phyloP scores from a whole-genome alignment of 2,113 vertebrate genomes.

The Crotalus helleri region DNA sequence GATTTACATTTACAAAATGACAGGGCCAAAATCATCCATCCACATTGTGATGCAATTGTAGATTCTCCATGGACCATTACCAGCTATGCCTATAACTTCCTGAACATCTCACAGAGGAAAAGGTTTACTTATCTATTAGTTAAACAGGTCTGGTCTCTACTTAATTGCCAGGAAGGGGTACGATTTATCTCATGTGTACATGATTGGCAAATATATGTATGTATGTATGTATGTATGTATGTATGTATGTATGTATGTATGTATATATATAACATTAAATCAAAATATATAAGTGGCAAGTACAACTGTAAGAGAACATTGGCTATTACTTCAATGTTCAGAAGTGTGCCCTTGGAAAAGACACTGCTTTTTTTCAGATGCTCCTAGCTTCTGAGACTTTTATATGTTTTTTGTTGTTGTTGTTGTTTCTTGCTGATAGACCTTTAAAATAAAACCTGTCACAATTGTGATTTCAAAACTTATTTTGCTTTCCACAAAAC shows the following conservation, averaged over 20 bases:
- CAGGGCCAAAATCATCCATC: background rate
- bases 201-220: background rate
- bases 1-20: background rate
- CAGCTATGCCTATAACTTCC: background rate
- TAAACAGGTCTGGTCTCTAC: background rate
- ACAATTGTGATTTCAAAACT: conserved; percentile 13
- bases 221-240: too few species aligned
- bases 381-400: background rate
- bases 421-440: background rate
- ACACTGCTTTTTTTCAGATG: background rate
- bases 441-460: conserved; percentile 35
- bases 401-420: background rate
- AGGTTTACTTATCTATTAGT: background rate
- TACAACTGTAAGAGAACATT: background rate
- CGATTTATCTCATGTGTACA: background rate
- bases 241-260: too few species aligned
- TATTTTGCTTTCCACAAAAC: conserved; percentile 30
- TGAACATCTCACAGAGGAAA: background rate
- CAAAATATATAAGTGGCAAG: background rate
- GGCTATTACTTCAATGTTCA: background rate
- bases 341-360: background rate
- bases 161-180: background rate
- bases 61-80: background rate
- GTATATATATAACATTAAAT: background rate
- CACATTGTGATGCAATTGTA: background rate